These are phyloP conservation scores for Mastacembelus armatus DNA, from an alignment of 2,797 vertebrate species.

Conservation along the genomic window DNA sequence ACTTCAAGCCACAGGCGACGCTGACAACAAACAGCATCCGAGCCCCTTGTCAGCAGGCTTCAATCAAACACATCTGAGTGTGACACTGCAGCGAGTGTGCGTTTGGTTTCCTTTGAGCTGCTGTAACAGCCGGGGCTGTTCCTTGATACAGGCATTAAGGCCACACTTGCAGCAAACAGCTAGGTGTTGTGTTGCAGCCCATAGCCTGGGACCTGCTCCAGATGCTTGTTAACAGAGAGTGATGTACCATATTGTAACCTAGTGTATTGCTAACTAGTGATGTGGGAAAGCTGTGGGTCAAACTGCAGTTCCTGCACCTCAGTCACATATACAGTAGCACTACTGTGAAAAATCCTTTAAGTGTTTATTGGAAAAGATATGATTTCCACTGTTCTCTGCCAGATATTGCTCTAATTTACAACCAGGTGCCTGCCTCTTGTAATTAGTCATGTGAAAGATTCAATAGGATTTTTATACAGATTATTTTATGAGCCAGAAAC, in stretches of 20 bases:
- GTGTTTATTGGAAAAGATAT: conserved; percentile 50
- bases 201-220: conserved; percentile 68
- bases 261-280: conserved; percentile 45
- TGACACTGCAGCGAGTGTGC: conserved; percentile 48
- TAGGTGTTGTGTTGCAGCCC: conserved; percentile 54
- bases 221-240: conserved; percentile 57
- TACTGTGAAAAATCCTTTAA: conserved; percentile 49
- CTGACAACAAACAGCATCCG: conserved; percentile 34
- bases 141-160: conserved; percentile 45
- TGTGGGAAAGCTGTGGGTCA: conserved; percentile 52
- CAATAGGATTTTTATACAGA: conserved; percentile 48
- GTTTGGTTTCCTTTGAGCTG: conserved; percentile 65
- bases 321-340: conserved; percentile 65
- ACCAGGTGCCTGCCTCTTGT: conserved; percentile 45
- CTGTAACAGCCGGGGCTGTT: conserved; percentile 50
- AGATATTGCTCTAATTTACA: conserved; percentile 68
- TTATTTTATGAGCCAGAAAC: conserved; percentile 50
- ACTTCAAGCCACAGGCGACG: conserved; percentile 9
- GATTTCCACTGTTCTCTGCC: conserved; percentile 46
- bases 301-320: conserved; percentile 19
- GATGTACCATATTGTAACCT: conserved; percentile 66
- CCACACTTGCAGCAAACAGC: conserved; percentile 71
- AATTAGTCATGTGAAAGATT: conserved; percentile 66
- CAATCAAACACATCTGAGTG: conserved; percentile 39
- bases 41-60: conserved; percentile 52